phyloP scores from a whole-genome alignment of 2,113 vertebrate genomes.

The Anthoscopus minutus region DNA sequence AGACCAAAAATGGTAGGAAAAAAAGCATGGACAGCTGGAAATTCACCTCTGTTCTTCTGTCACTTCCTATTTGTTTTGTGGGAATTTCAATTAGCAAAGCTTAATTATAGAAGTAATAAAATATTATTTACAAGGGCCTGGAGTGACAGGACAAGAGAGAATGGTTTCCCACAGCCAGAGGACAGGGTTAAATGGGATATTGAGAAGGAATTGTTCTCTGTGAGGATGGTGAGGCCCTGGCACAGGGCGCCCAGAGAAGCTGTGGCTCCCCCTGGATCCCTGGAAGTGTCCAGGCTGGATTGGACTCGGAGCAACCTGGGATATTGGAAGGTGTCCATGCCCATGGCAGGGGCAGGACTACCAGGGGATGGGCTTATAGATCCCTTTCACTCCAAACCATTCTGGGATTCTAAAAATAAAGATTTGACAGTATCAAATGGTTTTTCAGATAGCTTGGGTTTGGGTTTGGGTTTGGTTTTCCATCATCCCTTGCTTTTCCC shows the following conservation, averaged over 20 bases:
- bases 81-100: not conserved
- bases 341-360: not conserved
- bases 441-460: too few relatives aligned
- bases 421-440: too few relatives aligned
- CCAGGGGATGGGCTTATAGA: not conserved
- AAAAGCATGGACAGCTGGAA: not conserved
- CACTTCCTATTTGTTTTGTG: not conserved
- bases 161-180: not conserved
- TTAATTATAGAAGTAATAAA: not conserved
- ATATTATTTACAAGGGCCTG: not conserved
- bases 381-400: not conserved
- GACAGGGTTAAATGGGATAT: not conserved
- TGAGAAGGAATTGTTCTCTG: not conserved
- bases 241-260: not conserved
- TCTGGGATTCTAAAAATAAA: not conserved
- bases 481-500: too few relatives aligned
- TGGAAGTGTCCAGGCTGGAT: rapidly evolving
- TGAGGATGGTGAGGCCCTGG: not conserved
- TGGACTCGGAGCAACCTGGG: rapidly evolving
- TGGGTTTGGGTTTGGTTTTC: too few relatives aligned
- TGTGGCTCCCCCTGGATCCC: not conserved
- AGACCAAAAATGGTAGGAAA: rapidly evolving
- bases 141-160: not conserved
- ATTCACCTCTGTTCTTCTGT: not conserved
- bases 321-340: rapidly evolving